These are phyloP conservation scores for Pleuronectes platessa DNA, from an alignment of 2,113 vertebrate species.

Conservation along the genomic window DNA sequence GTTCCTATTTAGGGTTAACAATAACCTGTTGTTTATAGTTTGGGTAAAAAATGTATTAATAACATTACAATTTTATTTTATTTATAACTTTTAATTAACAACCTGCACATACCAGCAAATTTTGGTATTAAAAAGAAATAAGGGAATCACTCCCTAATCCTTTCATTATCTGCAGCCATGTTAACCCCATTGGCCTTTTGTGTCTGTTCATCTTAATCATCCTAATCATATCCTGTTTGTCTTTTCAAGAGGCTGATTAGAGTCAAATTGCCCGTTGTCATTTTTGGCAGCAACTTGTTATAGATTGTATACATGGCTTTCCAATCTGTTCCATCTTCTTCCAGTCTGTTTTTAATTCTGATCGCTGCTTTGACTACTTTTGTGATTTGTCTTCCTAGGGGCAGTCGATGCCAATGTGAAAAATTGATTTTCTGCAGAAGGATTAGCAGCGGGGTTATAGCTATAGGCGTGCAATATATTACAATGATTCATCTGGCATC, in stretches of 20 bases:
- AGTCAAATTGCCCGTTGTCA: constrained; percentile 26
- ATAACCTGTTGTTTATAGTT: too few relatives aligned
- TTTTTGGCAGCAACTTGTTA: constrained; percentile 40
- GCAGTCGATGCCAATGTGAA: constrained; percentile 51
- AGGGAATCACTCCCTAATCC: neutral
- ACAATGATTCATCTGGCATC: constrained; percentile 49
- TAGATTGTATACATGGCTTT: constrained; percentile 32
- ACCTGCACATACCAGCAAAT: neutral
- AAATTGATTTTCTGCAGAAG: constrained; percentile 70
- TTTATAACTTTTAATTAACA: too few relatives aligned
- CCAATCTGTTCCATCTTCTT: constrained; percentile 32
- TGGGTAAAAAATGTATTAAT: too few relatives aligned
- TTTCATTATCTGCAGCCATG: neutral
- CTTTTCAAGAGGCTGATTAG: constrained; percentile 51
- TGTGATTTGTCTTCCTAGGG: constrained; percentile 58
- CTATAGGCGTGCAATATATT: constrained; percentile 64
- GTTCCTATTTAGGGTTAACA: too few relatives aligned
- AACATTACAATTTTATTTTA: too few relatives aligned
- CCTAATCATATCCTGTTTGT: constrained; percentile 65
- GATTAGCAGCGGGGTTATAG: constrained; percentile 59
- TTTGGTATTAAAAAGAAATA: neutral
- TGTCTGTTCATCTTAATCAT: constrained; percentile 54
- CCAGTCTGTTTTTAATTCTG: constrained; percentile 55
- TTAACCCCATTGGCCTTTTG: neutral
- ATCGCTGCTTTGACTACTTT: constrained; percentile 53